Evolutionary conservation across 1,140 invertebrate genomes (phyloP).

Genomic region (Lepidurus apus): DNA sequence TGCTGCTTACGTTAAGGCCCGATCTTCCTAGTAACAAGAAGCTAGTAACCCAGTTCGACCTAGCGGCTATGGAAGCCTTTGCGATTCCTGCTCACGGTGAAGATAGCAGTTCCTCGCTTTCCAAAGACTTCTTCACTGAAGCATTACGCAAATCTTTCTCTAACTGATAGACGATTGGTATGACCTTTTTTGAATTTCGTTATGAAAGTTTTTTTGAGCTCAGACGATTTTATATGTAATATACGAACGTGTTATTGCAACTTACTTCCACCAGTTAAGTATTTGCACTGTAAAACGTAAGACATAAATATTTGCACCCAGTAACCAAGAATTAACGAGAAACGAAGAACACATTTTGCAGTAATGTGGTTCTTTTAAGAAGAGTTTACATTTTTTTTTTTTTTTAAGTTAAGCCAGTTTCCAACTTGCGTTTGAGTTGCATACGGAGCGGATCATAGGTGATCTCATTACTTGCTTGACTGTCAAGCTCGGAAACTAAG

Average conservation of each 20-base stretch:
- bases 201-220: neutral
- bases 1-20: neutral
- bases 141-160: neutral
- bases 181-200: neutral
- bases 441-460: neutral
- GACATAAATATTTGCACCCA: neutral
- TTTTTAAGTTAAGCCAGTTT: neutral
- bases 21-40: constrained; percentile 1
- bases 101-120: neutral
- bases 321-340: neutral
- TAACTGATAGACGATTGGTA: neutral
- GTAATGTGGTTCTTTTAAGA: neutral
- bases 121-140: neutral
- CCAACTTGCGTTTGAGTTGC: neutral
- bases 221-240: neutral
- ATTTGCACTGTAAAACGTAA: constrained; percentile 6
- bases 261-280: neutral
- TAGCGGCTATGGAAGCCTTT: neutral
- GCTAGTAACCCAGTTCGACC: constrained; percentile 1
- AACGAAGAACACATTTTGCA: neutral
- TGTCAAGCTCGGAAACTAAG: neutral
- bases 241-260: neutral
- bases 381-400: neutral
- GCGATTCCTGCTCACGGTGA: neutral
- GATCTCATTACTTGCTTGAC: neutral